Conservation (phyloP, 2,113 vertebrate genomes). For the Melanerpes aurifrons region DNA sequence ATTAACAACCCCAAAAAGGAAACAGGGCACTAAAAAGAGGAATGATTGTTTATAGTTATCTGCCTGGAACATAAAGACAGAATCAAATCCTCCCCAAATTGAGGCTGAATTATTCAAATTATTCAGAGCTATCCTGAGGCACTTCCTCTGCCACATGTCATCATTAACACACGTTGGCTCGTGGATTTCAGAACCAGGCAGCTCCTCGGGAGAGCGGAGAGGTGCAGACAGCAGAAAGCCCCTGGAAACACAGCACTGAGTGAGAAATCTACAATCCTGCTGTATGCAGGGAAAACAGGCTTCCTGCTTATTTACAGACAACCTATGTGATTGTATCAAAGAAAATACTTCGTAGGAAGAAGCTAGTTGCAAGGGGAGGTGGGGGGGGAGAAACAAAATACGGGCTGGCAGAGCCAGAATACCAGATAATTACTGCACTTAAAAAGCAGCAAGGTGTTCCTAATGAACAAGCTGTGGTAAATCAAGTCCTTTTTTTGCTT, state of each 20-base stretch:
- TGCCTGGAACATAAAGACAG: not conserved
- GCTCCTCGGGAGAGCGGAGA: not conserved
- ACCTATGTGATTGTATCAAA: not conserved
- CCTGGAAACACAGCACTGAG: not conserved
- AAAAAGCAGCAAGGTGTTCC: not conserved
- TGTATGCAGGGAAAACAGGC: not conserved
- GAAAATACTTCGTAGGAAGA: not conserved
- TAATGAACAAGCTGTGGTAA: not conserved
- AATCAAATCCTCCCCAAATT: not conserved
- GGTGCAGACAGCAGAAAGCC: not conserved
- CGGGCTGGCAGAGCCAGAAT: not conserved
- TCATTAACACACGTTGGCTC: not conserved
- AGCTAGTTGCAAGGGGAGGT: not conserved
- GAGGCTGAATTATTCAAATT: not conserved
- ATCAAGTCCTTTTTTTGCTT: not conserved
- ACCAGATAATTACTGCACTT: not conserved
- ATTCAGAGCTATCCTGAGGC: slow-evolving; percentile 10
- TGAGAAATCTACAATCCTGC: not conserved
- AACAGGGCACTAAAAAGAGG: not conserved
- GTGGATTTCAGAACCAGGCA: not conserved
- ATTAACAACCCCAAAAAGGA: not conserved
- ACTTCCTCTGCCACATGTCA: not conserved
- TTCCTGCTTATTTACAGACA: not conserved
- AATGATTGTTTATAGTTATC: not conserved
- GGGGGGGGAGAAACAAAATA: not conserved